A percentile compares a stretch with the other conserved stretches of the same genome.
Conservation (phyloP, 2,888 invertebrate genomes). For the Drosophila setosimentum region DNA sequence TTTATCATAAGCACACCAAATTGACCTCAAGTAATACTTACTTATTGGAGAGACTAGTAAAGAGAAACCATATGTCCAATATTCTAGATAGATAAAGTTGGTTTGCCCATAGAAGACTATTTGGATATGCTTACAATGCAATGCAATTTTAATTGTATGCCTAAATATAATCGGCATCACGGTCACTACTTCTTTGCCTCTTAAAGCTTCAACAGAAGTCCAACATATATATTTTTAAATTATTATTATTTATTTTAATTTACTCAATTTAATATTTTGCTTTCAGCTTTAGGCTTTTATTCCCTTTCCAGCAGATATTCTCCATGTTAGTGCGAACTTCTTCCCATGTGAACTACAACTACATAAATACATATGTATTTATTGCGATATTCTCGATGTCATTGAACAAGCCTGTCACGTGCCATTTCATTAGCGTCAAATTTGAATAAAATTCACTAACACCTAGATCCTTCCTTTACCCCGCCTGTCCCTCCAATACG, state of each 20-base stretch:
- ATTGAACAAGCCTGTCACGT: constrained; percentile 60
- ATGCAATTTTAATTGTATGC: background rate
- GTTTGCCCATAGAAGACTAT: background rate
- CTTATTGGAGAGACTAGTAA: background rate
- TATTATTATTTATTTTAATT: constrained; percentile 1
- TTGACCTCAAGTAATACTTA: background rate
- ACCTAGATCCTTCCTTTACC: constrained; percentile 41
- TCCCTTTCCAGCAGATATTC: background rate
- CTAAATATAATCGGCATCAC: background rate
- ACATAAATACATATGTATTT: background rate
- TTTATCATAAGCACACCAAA: constrained; percentile 61
- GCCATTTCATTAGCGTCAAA: constrained; percentile 75
- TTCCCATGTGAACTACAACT: background rate
- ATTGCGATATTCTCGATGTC: constrained; percentile 19
- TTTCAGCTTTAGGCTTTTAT: background rate
- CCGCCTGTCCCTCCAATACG: background rate
- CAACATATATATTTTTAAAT: background rate
- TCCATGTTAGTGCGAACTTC: background rate
- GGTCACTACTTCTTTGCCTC: background rate
- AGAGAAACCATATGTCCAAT: background rate
- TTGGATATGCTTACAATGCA: background rate
- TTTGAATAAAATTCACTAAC: constrained; percentile 79
- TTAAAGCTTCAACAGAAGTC: background rate
- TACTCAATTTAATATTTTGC: background rate
- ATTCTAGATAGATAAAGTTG: background rate